These are phyloP conservation scores for Diprion similis DNA, from an alignment of 1,140 invertebrate genomes.

Conservation along the genomic window DNA sequence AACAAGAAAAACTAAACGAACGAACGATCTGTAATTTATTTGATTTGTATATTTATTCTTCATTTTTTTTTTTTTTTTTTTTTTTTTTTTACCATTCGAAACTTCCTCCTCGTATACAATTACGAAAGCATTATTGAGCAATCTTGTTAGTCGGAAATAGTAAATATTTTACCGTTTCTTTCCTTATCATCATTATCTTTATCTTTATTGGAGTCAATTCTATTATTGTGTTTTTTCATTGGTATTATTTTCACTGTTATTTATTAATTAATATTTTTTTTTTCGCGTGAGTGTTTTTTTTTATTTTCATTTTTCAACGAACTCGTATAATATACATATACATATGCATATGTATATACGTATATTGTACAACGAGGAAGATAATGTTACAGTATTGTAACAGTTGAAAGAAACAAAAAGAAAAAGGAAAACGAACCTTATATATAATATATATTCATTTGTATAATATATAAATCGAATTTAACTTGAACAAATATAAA, in stretches of 20 bases:
- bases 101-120: conserved; percentile 14
- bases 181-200: too few relatives aligned
- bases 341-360: too few relatives aligned
- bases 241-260: not conserved
- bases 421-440: too few relatives aligned
- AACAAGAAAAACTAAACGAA: conserved; percentile 16
- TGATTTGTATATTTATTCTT: not conserved
- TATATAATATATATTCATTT: too few relatives aligned
- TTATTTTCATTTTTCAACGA: conserved; percentile 9
- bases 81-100: not conserved
- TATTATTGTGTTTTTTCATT: not conserved
- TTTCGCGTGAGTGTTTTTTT: conserved; percentile 22
- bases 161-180: too few relatives aligned
- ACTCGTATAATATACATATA: conserved; percentile 33
- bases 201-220: too few relatives aligned
- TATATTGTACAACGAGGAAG: too few relatives aligned
- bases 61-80: not conserved
- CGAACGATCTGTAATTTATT: conserved; percentile 21
- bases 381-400: too few relatives aligned
- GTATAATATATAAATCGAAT: not conserved
- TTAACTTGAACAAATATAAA: not conserved
- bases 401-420: too few relatives aligned
- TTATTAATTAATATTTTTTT: conserved; percentile 7
- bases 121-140: not conserved
- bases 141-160: too few relatives aligned